phyloP scores from a whole-genome alignment of 2,888 invertebrate species.

The Tipula helvola region DNA sequence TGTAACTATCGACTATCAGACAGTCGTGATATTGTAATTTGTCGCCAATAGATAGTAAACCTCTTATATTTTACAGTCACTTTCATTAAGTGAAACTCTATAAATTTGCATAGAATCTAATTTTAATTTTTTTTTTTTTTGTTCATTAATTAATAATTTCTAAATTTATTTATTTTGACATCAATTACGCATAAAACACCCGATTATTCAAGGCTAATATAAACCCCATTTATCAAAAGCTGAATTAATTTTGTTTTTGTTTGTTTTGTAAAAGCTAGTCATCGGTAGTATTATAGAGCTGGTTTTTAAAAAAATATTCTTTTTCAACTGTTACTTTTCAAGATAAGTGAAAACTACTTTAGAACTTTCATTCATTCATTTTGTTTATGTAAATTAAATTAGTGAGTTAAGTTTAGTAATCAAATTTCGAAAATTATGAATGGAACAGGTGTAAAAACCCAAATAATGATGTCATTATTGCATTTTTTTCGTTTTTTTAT shows the following conservation, averaged over 20 bases:
- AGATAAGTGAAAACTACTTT: not conserved
- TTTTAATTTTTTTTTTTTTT: no score
- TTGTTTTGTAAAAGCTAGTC: no score
- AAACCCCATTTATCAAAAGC: not conserved
- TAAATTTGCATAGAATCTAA: not conserved
- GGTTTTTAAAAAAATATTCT: no score
- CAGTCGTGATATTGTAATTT: not conserved
- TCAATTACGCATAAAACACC: not conserved
- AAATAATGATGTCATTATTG: no score
- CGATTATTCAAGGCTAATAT: not conserved
- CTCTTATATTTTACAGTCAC: not conserved
- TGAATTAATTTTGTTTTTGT: no score
- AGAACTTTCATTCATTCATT: no score
- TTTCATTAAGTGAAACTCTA: not conserved
- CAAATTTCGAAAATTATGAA: not conserved
- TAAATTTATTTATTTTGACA: not conserved
- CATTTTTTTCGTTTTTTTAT: no score
- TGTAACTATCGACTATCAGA: not conserved
- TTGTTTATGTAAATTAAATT: no score
- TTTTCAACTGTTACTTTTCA: not conserved
- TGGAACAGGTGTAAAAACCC: no score
- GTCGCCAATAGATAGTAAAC: not conserved
- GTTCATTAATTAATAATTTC: not conserved
- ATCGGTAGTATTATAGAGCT: no score
- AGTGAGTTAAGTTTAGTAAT: not conserved